phyloP scores from a whole-genome alignment of 2,888 invertebrate species.

The Operophtera brumata region DNA sequence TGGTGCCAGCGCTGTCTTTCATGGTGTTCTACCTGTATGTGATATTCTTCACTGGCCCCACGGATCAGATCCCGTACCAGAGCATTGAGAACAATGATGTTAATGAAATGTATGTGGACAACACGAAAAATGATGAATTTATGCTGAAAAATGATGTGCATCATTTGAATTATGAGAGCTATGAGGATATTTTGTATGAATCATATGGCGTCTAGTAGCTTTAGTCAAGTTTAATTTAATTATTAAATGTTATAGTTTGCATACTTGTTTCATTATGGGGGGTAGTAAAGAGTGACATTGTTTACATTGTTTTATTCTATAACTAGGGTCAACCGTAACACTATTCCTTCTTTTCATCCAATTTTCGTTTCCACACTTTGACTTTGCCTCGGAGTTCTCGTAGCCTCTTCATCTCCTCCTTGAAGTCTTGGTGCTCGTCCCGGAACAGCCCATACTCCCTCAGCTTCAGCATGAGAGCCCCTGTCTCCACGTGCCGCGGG shows the following conservation, averaged over 20 bases:
- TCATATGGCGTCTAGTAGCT: constrained; percentile 10
- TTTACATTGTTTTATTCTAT: constrained; percentile 8
- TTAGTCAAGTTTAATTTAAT: constrained; percentile 18
- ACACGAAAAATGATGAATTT: constrained; percentile 5
- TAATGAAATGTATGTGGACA: not conserved
- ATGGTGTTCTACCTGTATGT: constrained; percentile 33
- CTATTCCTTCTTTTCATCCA: constrained; percentile 64
- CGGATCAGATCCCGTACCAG: constrained; percentile 25
- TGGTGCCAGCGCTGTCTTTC: constrained; percentile 31
- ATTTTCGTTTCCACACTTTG: constrained; percentile 74
- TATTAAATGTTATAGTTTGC: constrained; percentile 7
- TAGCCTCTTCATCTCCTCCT: constrained; percentile 90
- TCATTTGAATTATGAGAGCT: constrained; percentile 11
- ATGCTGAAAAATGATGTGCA: too few species aligned
- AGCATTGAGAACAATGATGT: constrained; percentile 15
- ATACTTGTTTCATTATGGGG: not conserved
- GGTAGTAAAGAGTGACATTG: not conserved
- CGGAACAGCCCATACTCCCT: constrained; percentile 89
- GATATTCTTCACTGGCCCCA: constrained; percentile 31
- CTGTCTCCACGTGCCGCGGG: constrained; percentile 90
- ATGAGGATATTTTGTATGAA: not conserved
- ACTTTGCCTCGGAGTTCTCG: constrained; percentile 89
- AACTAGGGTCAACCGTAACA: constrained; percentile 15
- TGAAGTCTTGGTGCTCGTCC: constrained; percentile 94
- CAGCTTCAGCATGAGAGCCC: constrained; percentile 85